A percentile compares a stretch with the other conserved stretches of the same genome.
These are phyloP conservation scores for Ellobium chinense DNA, from an alignment of 2,888 invertebrate genomes.

Conservation along the genomic window DNA sequence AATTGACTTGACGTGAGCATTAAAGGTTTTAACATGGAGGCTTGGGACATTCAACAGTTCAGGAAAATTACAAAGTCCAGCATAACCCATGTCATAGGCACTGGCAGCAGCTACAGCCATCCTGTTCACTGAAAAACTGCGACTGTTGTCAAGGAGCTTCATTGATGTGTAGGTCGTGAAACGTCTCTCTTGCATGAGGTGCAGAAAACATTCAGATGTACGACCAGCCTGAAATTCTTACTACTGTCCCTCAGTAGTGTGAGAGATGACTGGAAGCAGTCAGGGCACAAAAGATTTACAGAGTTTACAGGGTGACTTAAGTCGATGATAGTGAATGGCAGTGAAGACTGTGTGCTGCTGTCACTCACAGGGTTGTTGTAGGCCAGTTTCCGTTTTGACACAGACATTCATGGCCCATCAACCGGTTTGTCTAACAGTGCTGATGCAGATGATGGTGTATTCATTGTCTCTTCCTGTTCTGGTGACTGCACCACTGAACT, in stretches of 20 bases:
- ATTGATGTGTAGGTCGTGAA: not conserved
- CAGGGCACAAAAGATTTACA: conserved; percentile 16
- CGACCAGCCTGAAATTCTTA: conserved; percentile 4
- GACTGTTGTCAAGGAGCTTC: not conserved
- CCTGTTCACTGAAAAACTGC: not conserved
- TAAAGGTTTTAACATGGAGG: conserved; percentile 11
- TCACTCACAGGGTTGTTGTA: not conserved
- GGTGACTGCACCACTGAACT: not conserved
- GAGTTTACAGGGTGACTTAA: not conserved
- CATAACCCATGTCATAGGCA: conserved; percentile 22
- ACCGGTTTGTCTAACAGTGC: not conserved
- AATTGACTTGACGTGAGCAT: not conserved
- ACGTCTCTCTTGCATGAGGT: not conserved
- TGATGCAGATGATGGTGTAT: not conserved
- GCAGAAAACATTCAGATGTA: not conserved
- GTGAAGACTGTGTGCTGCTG: not conserved
- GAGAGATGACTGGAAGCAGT: conserved; percentile 6
- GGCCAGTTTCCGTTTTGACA: conserved; percentile 3
- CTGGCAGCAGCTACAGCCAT: conserved; percentile 13
- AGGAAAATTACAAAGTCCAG: conserved; percentile 22
- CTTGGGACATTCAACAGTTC: conserved; percentile 11
- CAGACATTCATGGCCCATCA: not conserved
- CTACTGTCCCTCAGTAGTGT: conserved; percentile 1
- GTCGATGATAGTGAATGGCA: conserved; percentile 13
- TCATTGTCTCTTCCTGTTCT: not conserved